Percentiles rank a stretch among this genome's conserved stretches.
Evolutionary conservation across 2,888 invertebrate genomes (phyloP).

Genomic region (Endotricha flammealis): DNA sequence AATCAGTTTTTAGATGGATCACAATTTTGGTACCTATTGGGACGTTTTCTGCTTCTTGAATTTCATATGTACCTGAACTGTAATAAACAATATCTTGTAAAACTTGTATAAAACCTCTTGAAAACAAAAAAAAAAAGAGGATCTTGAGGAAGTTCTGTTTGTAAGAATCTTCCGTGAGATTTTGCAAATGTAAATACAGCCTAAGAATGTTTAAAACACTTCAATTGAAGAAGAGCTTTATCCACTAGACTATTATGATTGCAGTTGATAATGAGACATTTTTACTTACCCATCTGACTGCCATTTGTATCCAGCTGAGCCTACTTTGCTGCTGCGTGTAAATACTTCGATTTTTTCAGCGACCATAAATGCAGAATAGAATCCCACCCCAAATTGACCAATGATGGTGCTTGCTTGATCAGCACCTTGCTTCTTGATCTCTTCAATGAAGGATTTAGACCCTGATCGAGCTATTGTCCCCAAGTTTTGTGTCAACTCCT

Average conservation of each 20-base stretch:
- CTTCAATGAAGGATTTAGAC: slow-evolving; percentile 94
- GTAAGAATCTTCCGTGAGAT: too few relatives aligned
- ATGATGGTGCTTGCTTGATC: slow-evolving; percentile 87
- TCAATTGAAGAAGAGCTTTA: too few relatives aligned
- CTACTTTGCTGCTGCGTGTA: slow-evolving; percentile 83
- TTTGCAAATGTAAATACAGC: too few relatives aligned
- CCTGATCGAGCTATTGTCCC: slow-evolving; percentile 98
- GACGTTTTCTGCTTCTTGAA: slow-evolving; percentile 90
- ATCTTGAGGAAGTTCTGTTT: too few relatives aligned
- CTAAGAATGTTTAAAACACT: too few relatives aligned
- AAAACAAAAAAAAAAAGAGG: neutral
- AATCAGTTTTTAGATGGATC: slow-evolving; percentile 91
- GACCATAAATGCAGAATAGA: slow-evolving; percentile 98
- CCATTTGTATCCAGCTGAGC: slow-evolving; percentile 90
- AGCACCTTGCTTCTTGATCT: slow-evolving; percentile 83
- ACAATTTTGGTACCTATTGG: slow-evolving; percentile 95
- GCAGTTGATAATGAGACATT: too few relatives aligned
- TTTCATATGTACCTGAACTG: slow-evolving; percentile 92
- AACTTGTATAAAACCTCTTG: neutral
- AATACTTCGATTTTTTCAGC: slow-evolving; percentile 96
- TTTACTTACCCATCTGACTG: slow-evolving; percentile 88
- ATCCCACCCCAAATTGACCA: slow-evolving; percentile 99
- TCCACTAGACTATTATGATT: too few relatives aligned
- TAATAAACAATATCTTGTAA: slow-evolving; percentile 20
- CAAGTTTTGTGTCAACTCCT: slow-evolving; percentile 92